phyloP scores from a whole-genome alignment of 2,113 vertebrate species.

The Xiphophorus hellerii region DNA sequence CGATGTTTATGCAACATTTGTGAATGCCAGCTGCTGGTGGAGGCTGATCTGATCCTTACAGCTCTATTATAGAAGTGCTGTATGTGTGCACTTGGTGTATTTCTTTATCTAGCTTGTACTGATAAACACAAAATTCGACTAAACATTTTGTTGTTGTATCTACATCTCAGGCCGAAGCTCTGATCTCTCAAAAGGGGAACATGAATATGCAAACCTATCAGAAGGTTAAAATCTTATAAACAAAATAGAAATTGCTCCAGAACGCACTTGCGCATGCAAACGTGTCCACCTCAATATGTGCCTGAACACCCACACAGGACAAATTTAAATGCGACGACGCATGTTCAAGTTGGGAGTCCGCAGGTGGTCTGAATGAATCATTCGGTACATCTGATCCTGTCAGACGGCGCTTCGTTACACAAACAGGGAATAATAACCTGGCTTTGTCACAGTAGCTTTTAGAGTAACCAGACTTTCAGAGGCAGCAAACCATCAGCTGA shows the following conservation, averaged over 20 bases:
- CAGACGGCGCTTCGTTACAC: constrained; percentile 21
- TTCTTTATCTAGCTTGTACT: background rate
- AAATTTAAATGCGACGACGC: constrained; percentile 9
- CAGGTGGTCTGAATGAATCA: constrained; percentile 19
- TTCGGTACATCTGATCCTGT: constrained; percentile 35
- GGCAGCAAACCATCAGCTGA: constrained; percentile 16
- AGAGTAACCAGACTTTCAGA: constrained; percentile 21
- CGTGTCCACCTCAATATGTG: constrained; percentile 1
- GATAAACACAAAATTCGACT: background rate
- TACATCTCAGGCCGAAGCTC: background rate
- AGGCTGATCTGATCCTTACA: background rate
- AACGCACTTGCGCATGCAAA: background rate
- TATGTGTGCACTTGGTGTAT: too few relatives aligned
- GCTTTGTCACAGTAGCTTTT: constrained; percentile 25
- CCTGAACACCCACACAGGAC: constrained; percentile 14
- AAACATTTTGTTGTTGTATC: background rate
- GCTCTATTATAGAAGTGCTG: background rate
- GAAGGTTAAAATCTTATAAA: background rate
- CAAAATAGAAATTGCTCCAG: constrained; percentile 10
- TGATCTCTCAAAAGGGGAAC: background rate
- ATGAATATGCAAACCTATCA: background rate
- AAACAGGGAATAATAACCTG: constrained; percentile 51
- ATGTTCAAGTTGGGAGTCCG: background rate
- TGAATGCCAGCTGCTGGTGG: too few relatives aligned
- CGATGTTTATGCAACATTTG: too few relatives aligned